A percentile compares a stretch with the other conserved stretches of the same genome.
Conservation (phyloP, 2,797 vertebrate species). For the Hozukius guyotensis region DNA sequence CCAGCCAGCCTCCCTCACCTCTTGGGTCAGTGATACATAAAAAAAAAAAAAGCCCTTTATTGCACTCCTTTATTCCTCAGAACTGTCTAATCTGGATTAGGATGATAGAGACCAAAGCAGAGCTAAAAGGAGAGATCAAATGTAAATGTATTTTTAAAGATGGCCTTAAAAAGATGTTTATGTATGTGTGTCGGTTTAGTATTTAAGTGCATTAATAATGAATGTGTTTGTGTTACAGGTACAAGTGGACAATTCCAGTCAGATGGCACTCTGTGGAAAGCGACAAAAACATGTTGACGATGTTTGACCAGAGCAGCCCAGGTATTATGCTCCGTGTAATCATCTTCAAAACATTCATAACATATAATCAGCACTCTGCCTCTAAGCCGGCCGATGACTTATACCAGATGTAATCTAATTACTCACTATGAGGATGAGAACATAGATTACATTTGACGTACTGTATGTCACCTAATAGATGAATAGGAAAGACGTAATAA, state of each 20-base stretch:
- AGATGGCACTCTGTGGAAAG: slow-evolving; percentile 76
- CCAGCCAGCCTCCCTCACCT: slow-evolving; percentile 67
- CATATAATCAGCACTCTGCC: not conserved
- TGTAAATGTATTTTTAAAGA: not conserved
- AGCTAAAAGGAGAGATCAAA: not conserved
- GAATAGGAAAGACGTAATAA: not conserved
- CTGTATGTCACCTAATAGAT: too few species aligned
- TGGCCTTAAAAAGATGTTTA: not conserved
- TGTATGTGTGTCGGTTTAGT: not conserved
- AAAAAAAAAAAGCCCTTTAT: not conserved
- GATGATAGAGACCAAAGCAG: not conserved
- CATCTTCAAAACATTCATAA: not conserved
- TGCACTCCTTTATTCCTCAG: not conserved
- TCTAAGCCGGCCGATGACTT: not conserved
- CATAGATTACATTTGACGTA: not conserved
- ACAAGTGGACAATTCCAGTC: slow-evolving; percentile 94
- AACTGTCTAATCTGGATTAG: not conserved
- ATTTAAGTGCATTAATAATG: not conserved
- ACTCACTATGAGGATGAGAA: not conserved
- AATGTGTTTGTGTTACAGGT: slow-evolving; percentile 80
- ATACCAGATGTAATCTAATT: not conserved
- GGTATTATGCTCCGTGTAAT: slow-evolving; percentile 71
- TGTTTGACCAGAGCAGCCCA: slow-evolving; percentile 79
- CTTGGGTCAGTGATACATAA: slow-evolving; percentile 63
- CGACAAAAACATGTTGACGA: not conserved